A percentile compares a stretch with the other conserved stretches of the same genome.
Evolutionary conservation across 2,113 vertebrate species (phyloP).

Genomic region (Okapia johnstoni): DNA sequence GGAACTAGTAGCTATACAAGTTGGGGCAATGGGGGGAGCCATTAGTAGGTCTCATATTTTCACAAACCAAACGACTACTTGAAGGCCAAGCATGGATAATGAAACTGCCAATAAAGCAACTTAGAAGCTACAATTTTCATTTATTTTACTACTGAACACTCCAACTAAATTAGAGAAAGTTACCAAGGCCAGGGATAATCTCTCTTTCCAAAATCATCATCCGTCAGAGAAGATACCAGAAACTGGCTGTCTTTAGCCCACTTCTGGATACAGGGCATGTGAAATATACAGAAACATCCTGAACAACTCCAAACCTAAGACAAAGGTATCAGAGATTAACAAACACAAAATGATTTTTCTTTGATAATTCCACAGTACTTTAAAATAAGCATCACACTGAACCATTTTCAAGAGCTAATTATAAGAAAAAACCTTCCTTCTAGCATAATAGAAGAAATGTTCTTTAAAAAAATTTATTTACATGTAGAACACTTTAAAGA

Average conservation of each 20-base stretch:
- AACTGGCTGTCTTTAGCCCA: constrained; percentile 96
- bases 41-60: background rate
- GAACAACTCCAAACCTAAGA: constrained; percentile 95
- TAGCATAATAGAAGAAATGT: background rate
- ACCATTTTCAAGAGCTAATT: constrained; percentile 38
- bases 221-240: constrained; percentile 90
- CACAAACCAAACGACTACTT: background rate
- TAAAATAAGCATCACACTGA: background rate
- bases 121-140: background rate
- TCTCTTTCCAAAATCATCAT: constrained; percentile 93
- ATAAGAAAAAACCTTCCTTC: background rate
- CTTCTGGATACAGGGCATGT: constrained; percentile 96
- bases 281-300: constrained; percentile 96
- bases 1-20: background rate
- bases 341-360: background rate
- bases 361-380: constrained; percentile 30
- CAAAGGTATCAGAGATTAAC: constrained; percentile 1
- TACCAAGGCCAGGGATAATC: constrained; percentile 97
- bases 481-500: background rate
- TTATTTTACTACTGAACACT: constrained; percentile 34
- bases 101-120: constrained; percentile 24
- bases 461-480: constrained; percentile 1
- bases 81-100: background rate
- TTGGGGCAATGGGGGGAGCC: background rate
- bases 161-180: constrained; percentile 61